These are phyloP conservation scores for Anthopleura sola DNA, from an alignment of 64 coral and sea anemone genomes.

Conservation along the genomic window DNA sequence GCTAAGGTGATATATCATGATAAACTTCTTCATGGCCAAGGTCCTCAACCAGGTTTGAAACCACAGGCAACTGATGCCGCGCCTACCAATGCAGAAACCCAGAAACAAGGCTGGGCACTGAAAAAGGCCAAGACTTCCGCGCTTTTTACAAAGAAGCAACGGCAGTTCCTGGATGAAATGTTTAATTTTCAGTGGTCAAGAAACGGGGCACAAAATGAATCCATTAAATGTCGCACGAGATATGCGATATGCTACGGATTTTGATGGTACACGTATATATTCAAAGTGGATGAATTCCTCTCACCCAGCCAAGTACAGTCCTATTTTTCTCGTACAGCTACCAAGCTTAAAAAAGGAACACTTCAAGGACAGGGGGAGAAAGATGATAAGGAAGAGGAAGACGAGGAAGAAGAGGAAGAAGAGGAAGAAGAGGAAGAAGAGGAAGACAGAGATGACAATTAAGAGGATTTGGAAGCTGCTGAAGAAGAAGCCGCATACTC, in stretches of 20 bases:
- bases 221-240: constrained; percentile 6
- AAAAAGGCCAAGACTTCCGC: background rate
- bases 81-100: background rate
- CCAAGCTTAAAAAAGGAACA: background rate
- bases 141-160: background rate
- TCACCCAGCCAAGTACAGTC: background rate
- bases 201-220: constrained; percentile 15
- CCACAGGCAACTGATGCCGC: background rate
- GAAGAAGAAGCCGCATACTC: background rate
- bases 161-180: no score
- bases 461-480: background rate
- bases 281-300: constrained; percentile 21
- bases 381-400: no score
- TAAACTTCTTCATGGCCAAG: background rate
- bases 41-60: background rate
- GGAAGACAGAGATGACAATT: background rate
- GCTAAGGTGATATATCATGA: background rate
- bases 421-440: background rate
- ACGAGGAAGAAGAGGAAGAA: no score
- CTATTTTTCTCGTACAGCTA: constrained; percentile 13
- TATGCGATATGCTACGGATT: constrained; percentile 20
- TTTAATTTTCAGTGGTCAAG: no score
- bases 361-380: background rate
- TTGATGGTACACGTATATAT: background rate
- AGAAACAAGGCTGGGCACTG: constrained; percentile 5